Conservation (phyloP, 2,888 invertebrate genomes). For the Ectobius pallidus region DNA sequence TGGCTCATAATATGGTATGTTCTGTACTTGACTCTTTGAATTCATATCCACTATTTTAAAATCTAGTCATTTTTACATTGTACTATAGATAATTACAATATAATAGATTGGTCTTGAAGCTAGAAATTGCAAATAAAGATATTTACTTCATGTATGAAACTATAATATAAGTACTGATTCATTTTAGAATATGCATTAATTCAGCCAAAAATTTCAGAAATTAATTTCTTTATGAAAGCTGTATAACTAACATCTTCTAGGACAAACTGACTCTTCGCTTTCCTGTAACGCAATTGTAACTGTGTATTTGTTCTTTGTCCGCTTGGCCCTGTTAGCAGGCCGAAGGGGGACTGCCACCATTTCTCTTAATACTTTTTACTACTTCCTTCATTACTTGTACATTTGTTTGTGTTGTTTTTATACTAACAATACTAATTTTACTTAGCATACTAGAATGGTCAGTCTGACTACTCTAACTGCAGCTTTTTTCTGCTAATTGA, state of each 20-base stretch:
- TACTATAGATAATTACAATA: too few relatives aligned
- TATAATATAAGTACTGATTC: too few relatives aligned
- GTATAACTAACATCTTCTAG: neutral
- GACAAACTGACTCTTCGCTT: slow-evolving; percentile 18
- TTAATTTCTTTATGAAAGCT: neutral
- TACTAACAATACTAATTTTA: slow-evolving; percentile 6
- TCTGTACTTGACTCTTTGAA: too few relatives aligned
- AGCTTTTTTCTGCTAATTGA: neutral
- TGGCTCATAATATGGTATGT: slow-evolving; percentile 3
- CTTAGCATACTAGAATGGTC: slow-evolving; percentile 3
- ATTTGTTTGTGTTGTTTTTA: neutral
- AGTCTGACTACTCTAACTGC: neutral
- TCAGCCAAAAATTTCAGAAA: too few relatives aligned
- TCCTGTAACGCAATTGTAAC: slow-evolving; percentile 17
- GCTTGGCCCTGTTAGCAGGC: slow-evolving; percentile 23
- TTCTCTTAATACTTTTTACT: slow-evolving; percentile 14
- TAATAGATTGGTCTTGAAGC: neutral
- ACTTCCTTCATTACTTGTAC: neutral
- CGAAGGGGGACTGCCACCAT: slow-evolving; percentile 14
- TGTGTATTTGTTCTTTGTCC: slow-evolving; percentile 7
- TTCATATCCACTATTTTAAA: too few relatives aligned
- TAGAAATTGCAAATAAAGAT: neutral
- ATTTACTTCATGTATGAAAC: too few relatives aligned
- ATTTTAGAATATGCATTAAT: too few relatives aligned
- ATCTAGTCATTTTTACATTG: too few relatives aligned